Conservation (phyloP, 2,888 invertebrate genomes). For the Leptogaster cylindrica region DNA sequence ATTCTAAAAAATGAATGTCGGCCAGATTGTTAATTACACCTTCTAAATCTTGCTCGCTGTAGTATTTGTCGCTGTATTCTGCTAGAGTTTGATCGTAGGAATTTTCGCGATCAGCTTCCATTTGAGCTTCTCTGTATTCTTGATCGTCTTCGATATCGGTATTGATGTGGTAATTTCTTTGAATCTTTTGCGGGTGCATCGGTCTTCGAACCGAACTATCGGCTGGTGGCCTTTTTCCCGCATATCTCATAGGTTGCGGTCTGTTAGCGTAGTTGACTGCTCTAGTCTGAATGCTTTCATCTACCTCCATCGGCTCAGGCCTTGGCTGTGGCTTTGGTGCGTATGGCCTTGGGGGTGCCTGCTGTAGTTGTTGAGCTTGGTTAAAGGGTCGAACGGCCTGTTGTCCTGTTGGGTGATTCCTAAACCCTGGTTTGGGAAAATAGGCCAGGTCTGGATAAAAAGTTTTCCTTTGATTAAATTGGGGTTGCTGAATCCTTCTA, state of each 20-base stretch:
- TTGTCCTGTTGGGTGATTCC: slow-evolving; percentile 21
- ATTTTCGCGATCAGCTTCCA: background rate
- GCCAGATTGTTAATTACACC: background rate
- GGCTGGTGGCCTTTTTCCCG: slow-evolving; percentile 30
- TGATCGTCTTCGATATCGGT: background rate
- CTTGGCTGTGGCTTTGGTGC: background rate
- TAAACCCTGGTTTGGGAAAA: slow-evolving; percentile 24
- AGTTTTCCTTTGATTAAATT: background rate
- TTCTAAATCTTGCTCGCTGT: background rate
- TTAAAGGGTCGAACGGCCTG: background rate
- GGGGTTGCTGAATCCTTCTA: background rate
- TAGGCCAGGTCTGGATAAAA: slow-evolving; percentile 25
- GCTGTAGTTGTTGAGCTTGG: background rate
- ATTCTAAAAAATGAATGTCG: slow-evolving; percentile 42
- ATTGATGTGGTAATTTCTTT: slow-evolving; percentile 5
- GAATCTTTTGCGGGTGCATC: background rate
- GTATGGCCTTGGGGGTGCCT: background rate
- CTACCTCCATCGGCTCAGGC: slow-evolving; percentile 26
- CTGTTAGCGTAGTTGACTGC: background rate
- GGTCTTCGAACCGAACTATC: background rate
- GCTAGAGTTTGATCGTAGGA: slow-evolving; percentile 1
- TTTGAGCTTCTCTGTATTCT: background rate
- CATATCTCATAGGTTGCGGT: background rate
- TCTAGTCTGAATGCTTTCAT: slow-evolving; percentile 3
- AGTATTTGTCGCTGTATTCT: background rate